phyloP scores from a whole-genome alignment of 2,888 invertebrate species.

The Anthophora plumipes region DNA sequence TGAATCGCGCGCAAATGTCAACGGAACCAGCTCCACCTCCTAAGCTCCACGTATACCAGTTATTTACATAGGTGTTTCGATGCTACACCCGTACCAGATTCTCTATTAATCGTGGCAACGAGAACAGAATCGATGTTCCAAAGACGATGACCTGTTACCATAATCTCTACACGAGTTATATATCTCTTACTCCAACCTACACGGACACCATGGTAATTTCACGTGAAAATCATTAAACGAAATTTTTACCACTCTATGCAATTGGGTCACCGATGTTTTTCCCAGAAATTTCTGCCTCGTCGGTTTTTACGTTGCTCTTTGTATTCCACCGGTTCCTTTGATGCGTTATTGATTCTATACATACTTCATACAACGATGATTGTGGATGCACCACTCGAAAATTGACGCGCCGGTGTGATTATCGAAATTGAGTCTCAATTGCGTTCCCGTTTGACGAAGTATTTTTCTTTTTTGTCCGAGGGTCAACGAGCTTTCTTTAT shows the following conservation, averaged over 20 bases:
- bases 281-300: neutral
- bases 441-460: neutral
- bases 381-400: neutral
- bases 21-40: constrained; percentile 10
- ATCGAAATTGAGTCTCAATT: constrained; percentile 3
- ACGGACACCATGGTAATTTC: neutral
- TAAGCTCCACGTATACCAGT: neutral
- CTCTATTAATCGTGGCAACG: constrained; percentile 21
- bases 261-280: constrained; percentile 21
- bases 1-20: constrained; percentile 43
- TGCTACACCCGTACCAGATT: constrained; percentile 10
- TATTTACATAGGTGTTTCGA: constrained; percentile 41
- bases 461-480: no score
- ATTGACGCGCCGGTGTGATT: neutral
- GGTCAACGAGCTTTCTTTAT: no score
- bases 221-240: constrained; percentile 15
- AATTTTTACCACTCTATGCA: constrained; percentile 4
- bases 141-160: neutral
- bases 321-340: neutral
- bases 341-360: neutral
- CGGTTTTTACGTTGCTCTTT: constrained; percentile 13
- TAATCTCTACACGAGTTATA: no score
- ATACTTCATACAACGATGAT: constrained; percentile 4
- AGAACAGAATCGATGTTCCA: neutral
- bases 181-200: no score